Evolutionary conservation across 2,888 invertebrate species (phyloP).

Genomic region (Folsomia candida): DNA sequence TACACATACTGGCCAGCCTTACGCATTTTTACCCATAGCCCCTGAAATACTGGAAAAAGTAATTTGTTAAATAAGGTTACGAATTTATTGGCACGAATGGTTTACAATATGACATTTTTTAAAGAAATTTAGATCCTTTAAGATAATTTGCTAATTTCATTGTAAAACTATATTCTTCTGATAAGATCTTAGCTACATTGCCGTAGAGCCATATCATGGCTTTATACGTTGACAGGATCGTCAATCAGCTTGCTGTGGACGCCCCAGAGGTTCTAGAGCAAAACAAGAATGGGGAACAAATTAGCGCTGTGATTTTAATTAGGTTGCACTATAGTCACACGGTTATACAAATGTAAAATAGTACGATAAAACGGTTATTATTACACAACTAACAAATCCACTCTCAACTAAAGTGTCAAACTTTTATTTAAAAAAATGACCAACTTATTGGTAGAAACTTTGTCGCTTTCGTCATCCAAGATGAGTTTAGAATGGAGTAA

Average conservation of each 20-base stretch:
- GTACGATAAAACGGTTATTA: no score
- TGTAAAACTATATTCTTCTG: no score
- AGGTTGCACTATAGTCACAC: neutral
- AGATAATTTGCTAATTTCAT: no score
- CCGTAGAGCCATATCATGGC: neutral
- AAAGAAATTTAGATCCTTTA: no score
- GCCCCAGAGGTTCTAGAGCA: slow-evolving; percentile 62
- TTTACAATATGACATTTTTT: no score
- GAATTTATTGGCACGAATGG: no score
- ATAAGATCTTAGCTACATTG: no score
- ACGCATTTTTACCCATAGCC: no score
- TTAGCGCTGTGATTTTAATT: neutral
- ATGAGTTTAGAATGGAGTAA: slow-evolving; percentile 17
- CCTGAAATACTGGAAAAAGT: no score
- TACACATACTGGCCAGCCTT: no score
- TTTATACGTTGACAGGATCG: slow-evolving; percentile 43
- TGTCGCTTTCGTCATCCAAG: neutral
- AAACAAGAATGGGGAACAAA: neutral
- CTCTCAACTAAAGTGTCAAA: neutral
- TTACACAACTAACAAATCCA: neutral
- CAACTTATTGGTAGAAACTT: neutral
- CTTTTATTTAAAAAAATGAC: neutral
- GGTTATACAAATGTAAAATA: no score
- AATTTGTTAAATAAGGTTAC: no score
- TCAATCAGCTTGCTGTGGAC: slow-evolving; percentile 62